Base-by-base conservation (phyloP, 2,888 invertebrate genomes). In the Pantelozetes paolii region DNA sequence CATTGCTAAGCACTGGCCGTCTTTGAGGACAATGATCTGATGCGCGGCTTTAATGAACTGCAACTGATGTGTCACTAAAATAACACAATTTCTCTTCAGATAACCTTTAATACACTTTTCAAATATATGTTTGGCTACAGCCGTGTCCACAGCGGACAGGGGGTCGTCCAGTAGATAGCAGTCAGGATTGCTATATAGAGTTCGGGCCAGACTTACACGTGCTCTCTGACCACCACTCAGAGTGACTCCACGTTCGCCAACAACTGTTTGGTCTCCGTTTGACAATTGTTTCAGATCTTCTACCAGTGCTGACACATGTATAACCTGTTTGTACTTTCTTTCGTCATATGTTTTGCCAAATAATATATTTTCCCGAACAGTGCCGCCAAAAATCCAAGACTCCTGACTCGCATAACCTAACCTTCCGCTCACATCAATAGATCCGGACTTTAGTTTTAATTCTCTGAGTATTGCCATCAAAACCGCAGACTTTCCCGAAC, bases 321-420 rank as follows among this genome's bases (percentile, higher is more conserved):
- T 82, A 85, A 81, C 81, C 78, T 78, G 79, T 45, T 82, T 80
- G 79, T 85, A 88, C 77, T 83, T 83, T 71, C 82, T 82, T 45
- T 84, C 81, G 75, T 87, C 85, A 77, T 84, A 87, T 76, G 87
- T 85, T 79, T 86, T 87, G 0, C 95, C 96, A 82, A 98, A 97
- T 1, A 94, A 82, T 77, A 98, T 93, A 82, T 98, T 98, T 80
- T 96, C 94, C 13, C 92, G 86, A 0, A 98, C 89, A 76, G 91
- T 90, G 1, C 86, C 86, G 42, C 40, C 69, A 42, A 73, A 73
- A 45, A 45, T 45, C 67, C 67, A 73, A 18, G 73, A 40, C 64
- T 73, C 69, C 79, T 85, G 84, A 36, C 82, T 79, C 8, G 81
- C 81, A 76, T 84, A 85, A 2, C 83, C 82, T 18, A 84, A 75